A percentile compares a stretch with the other conserved stretches of the same genome.
Conservation (phyloP, 1,140 invertebrate genomes). For the Lysiphlebus fabarum region DNA sequence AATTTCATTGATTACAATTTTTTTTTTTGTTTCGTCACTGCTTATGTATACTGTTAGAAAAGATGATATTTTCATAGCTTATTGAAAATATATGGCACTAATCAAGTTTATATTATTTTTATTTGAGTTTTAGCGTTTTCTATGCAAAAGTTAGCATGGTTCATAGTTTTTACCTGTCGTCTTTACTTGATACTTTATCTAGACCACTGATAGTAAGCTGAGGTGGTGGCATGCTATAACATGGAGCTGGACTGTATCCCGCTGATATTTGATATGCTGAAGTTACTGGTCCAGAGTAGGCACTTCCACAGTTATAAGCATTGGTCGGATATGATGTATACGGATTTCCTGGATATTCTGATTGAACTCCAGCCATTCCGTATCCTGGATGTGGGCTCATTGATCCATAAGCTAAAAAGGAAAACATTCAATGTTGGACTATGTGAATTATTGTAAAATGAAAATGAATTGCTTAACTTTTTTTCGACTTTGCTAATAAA, state of each 20-base stretch:
- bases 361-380: conserved; percentile 69
- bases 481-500: too few species aligned
- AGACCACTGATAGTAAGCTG: conserved; percentile 67
- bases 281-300: conserved; percentile 64
- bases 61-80: too few species aligned
- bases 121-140: too few species aligned
- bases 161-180: conserved; percentile 79
- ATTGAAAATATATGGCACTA: too few species aligned
- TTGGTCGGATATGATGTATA: conserved; percentile 65
- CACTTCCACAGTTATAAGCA: conserved; percentile 62
- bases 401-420: conserved; percentile 69
- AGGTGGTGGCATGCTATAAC: conserved; percentile 81
- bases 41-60: too few species aligned
- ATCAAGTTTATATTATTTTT: too few species aligned
- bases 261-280: conserved; percentile 64
- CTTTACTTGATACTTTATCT: conserved; percentile 68
- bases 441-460: too few species aligned
- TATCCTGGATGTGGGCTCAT: conserved; percentile 81
- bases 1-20: too few species aligned
- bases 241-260: conserved; percentile 70
- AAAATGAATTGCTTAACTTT: too few species aligned
- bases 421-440: conserved; percentile 8
- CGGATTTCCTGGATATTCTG: conserved; percentile 73
- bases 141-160: too few species aligned
- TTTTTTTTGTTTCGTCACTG: too few species aligned